These are phyloP conservation scores for Babyrousa celebensis DNA, from an alignment of 2,797 vertebrate genomes.

Conservation along the genomic window DNA sequence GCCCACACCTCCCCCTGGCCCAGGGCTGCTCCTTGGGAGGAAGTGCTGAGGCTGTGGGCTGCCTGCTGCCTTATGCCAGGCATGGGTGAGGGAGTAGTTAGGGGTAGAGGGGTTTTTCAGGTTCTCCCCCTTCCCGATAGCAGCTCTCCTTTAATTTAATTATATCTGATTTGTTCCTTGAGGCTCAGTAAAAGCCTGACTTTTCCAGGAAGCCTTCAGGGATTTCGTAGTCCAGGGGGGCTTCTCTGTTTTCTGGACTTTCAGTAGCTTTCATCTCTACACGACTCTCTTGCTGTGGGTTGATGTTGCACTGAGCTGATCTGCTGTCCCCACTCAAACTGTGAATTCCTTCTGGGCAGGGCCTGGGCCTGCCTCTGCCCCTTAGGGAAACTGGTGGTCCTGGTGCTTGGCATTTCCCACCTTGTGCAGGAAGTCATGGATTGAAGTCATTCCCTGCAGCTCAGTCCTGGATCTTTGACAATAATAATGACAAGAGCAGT, in stretches of 20 bases:
- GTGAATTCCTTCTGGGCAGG: neutral
- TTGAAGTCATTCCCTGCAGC: neutral
- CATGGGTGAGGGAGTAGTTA: neutral
- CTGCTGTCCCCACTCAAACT: neutral
- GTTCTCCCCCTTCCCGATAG: neutral
- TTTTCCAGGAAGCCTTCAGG: constrained; percentile 55
- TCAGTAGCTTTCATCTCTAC: neutral
- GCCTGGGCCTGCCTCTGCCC: neutral
- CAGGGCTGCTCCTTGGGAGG: constrained; percentile 42
- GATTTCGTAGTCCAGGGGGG: neutral
- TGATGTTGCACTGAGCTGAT: neutral
- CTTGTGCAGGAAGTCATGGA: neutral
- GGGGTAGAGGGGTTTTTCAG: neutral
- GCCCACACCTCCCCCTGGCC: neutral
- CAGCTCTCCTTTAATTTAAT: constrained; percentile 12
- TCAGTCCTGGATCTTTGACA: neutral
- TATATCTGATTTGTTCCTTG: neutral
- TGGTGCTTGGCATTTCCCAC: neutral
- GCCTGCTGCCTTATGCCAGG: neutral
- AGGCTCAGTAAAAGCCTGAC: neutral
- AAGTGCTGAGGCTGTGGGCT: neutral
- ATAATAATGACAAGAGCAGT: neutral
- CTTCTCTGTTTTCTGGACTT: neutral
- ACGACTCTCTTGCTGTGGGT: neutral
- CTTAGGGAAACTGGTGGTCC: neutral